Conservation (phyloP, 2,888 invertebrate species). For the Apoderus coryli region DNA sequence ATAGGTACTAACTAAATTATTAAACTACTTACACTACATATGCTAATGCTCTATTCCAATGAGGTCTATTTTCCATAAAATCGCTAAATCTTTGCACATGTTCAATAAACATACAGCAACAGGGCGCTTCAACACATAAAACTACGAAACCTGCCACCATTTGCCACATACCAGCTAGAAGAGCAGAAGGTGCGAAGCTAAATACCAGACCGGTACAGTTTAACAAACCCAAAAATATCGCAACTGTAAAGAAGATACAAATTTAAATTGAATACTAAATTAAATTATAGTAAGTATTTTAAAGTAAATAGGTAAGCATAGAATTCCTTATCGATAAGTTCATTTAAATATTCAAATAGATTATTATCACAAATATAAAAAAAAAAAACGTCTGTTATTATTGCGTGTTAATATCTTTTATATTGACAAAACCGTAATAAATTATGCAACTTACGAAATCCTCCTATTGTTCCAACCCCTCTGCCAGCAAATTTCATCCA, state of each 20-base stretch:
- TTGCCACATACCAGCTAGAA: conserved; percentile 72
- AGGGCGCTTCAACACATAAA: conserved; percentile 87
- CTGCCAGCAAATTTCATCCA: conserved; percentile 80
- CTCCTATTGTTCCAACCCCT: conserved; percentile 69
- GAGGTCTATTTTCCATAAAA: conserved; percentile 68
- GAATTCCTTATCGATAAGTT: too few relatives aligned
- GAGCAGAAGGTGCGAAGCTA: conserved; percentile 46
- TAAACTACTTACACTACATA: conserved; percentile 64
- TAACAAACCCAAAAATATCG: conserved; percentile 67
- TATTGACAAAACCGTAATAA: too few relatives aligned
- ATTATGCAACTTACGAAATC: conserved; percentile 59
- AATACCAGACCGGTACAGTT: conserved; percentile 54
- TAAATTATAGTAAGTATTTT: too few relatives aligned
- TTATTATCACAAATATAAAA: too few relatives aligned
- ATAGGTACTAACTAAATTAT: not conserved
- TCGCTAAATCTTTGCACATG: conserved; percentile 78
- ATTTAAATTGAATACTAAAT: too few relatives aligned
- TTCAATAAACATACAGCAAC: conserved; percentile 93
- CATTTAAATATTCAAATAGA: too few relatives aligned
- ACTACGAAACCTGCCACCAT: conserved; percentile 81
- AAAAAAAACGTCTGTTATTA: too few relatives aligned
- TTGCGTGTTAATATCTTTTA: too few relatives aligned
- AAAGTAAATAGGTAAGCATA: too few relatives aligned
- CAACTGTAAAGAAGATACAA: conserved; percentile 57
- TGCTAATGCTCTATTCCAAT: conserved; percentile 76